Percentiles rank a stretch among this genome's conserved stretches.
Evolutionary conservation across 2,888 invertebrate genomes (phyloP).

Genomic region (Hoplodrina ambigua): DNA sequence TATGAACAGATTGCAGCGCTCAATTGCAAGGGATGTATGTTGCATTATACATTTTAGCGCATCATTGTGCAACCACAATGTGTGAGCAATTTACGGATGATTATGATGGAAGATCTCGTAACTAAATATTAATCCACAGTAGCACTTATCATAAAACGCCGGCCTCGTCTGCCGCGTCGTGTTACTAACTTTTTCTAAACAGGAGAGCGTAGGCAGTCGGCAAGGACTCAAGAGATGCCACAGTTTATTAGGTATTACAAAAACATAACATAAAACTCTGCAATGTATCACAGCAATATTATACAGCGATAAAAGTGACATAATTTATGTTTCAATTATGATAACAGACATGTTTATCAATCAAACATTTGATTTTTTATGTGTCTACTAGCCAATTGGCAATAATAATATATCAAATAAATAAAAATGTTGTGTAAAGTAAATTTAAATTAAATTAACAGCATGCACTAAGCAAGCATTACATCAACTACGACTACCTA

Average conservation of each 20-base stretch:
- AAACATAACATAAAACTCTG: conserved; percentile 30
- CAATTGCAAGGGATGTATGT: conserved; percentile 38
- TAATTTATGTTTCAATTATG: conserved; percentile 42
- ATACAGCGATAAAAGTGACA: conserved; percentile 36
- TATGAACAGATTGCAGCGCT: conserved; percentile 43
- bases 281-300: conserved; percentile 33
- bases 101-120: conserved; percentile 8
- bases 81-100: background rate
- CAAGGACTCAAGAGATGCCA: conserved; percentile 36
- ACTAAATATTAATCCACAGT: conserved; percentile 7
- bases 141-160: conserved; percentile 29
- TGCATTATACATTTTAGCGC: conserved; percentile 51
- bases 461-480: background rate
- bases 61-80: conserved; percentile 20
- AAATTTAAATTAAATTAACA: background rate
- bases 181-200: conserved; percentile 55
- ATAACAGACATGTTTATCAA: conserved; percentile 44
- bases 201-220: conserved; percentile 52
- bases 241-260: conserved; percentile 32
- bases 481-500: conserved; percentile 9
- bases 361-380: conserved; percentile 40
- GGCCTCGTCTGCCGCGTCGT: conserved; percentile 22
- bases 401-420: conserved; percentile 29
- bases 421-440: background rate
- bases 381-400: conserved; percentile 14